These are phyloP conservation scores for Phyllotreta cruciferae DNA, from an alignment of 2,888 invertebrate species.

Conservation along the genomic window DNA sequence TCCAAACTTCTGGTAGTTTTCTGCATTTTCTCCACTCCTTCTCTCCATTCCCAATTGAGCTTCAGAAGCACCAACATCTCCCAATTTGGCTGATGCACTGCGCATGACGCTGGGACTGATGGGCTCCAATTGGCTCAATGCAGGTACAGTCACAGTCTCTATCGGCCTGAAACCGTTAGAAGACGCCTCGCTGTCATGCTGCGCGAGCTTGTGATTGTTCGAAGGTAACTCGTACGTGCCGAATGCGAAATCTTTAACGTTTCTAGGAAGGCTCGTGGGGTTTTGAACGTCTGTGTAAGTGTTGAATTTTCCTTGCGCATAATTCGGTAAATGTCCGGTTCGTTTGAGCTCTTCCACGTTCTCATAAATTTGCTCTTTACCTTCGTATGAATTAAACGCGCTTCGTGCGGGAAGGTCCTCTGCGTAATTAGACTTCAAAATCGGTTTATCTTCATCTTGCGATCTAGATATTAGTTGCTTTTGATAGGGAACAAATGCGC, in stretches of 20 bases:
- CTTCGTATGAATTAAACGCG: no score
- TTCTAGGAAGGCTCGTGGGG: conserved; percentile 40
- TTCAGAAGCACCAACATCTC: no score
- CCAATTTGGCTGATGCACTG: no score
- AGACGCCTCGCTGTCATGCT: no score
- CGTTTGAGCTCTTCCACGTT: conserved; percentile 31
- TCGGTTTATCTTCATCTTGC: conserved; percentile 19
- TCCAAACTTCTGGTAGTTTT: not conserved
- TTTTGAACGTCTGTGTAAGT: conserved; percentile 38
- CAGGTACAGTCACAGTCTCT: conserved; percentile 1
- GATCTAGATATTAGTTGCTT: conserved; percentile 25
- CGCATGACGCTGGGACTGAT: no score
- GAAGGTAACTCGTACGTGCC: conserved; percentile 42
- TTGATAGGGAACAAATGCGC: conserved; percentile 38
- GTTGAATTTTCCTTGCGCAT: conserved; percentile 40
- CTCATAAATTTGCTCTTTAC: conserved; percentile 28
- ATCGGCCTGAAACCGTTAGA: conserved; percentile 25
- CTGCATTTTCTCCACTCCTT: no score
- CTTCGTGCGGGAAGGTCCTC: conserved; percentile 18
- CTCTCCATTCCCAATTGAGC: no score
- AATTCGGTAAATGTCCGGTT: conserved; percentile 40
- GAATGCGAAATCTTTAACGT: conserved; percentile 45
- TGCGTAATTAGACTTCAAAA: conserved; percentile 14
- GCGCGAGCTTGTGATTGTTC: conserved; percentile 1
- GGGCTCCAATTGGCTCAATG: no score